Conservation (phyloP, 2,797 vertebrate genomes). For the Sebastes taczanowskii region DNA sequence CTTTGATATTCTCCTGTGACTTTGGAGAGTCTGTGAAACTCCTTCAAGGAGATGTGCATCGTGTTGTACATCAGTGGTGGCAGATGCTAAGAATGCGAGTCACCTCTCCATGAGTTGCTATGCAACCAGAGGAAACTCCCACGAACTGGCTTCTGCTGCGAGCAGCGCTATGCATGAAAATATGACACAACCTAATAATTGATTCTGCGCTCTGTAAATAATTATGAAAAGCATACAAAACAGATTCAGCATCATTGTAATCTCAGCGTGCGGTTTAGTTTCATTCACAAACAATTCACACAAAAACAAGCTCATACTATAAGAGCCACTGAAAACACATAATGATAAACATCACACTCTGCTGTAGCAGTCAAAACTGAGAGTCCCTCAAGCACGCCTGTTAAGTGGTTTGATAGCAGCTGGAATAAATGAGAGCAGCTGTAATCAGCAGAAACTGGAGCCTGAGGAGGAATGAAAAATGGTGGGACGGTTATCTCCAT, state of each 20-base stretch:
- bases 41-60: slow-evolving; percentile 10
- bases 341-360: slow-evolving; percentile 10
- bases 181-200: slow-evolving; percentile 30
- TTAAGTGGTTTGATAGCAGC: slow-evolving; percentile 53
- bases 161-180: slow-evolving; percentile 30
- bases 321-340: slow-evolving; percentile 9
- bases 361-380: slow-evolving; percentile 15
- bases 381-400: slow-evolving; percentile 20
- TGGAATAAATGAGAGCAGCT: slow-evolving; percentile 53
- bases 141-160: slow-evolving; percentile 20
- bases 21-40: background rate
- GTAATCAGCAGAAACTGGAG: slow-evolving; percentile 56
- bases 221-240: slow-evolving; percentile 17
- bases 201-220: slow-evolving; percentile 23
- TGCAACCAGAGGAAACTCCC: slow-evolving; percentile 47
- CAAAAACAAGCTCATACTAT: background rate
- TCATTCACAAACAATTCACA: slow-evolving; percentile 13
- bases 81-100: slow-evolving; percentile 35
- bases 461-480: slow-evolving; percentile 39
- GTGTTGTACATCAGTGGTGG: slow-evolving; percentile 13
- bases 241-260: background rate
- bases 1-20: background rate
- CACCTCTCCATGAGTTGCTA: slow-evolving; percentile 48
- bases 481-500: slow-evolving; percentile 36
- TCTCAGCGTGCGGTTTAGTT: background rate